Percentiles rank a stretch among this genome's conserved stretches.
Conservation (phyloP, 1,140 invertebrate genomes). For the Apolygus lucorum region DNA sequence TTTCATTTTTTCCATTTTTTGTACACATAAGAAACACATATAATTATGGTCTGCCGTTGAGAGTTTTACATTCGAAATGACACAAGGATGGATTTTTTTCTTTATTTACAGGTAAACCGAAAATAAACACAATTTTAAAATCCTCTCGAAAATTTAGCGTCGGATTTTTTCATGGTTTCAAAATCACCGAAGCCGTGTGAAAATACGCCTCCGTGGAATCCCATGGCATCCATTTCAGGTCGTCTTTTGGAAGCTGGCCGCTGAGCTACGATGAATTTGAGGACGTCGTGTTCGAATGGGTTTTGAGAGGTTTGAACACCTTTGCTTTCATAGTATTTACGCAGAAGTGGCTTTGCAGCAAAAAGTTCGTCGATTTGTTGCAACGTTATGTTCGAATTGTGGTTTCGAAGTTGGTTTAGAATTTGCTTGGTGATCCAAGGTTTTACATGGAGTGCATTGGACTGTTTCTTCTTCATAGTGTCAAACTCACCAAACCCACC, state of each 20-base stretch:
- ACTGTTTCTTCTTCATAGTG: slow-evolving; percentile 41
- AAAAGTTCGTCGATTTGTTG: slow-evolving; percentile 41
- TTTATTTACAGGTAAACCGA: not conserved
- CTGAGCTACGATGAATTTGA: too few relatives aligned
- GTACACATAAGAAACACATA: not conserved
- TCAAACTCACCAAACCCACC: slow-evolving; percentile 36
- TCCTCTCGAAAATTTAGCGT: slow-evolving; percentile 14
- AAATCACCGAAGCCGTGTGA: slow-evolving; percentile 44
- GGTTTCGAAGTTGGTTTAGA: too few relatives aligned
- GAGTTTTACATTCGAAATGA: not conserved
- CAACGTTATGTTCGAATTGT: too few relatives aligned
- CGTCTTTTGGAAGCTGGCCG: slow-evolving; percentile 38
- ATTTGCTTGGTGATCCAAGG: too few relatives aligned
- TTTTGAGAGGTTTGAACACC: too few relatives aligned
- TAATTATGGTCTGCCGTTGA: not conserved
- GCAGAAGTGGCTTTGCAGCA: slow-evolving; percentile 35
- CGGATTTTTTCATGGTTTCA: slow-evolving; percentile 40
- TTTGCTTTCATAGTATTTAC: too few relatives aligned
- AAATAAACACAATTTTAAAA: not conserved
- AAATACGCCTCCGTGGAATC: slow-evolving; percentile 43
- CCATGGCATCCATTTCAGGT: slow-evolving; percentile 42
- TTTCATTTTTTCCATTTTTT: not conserved
- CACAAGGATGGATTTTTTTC: not conserved
- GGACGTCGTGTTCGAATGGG: too few relatives aligned
- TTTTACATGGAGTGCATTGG: too few relatives aligned